Conservation (phyloP, 2,888 invertebrate genomes). For the Cinara cedri region DNA sequence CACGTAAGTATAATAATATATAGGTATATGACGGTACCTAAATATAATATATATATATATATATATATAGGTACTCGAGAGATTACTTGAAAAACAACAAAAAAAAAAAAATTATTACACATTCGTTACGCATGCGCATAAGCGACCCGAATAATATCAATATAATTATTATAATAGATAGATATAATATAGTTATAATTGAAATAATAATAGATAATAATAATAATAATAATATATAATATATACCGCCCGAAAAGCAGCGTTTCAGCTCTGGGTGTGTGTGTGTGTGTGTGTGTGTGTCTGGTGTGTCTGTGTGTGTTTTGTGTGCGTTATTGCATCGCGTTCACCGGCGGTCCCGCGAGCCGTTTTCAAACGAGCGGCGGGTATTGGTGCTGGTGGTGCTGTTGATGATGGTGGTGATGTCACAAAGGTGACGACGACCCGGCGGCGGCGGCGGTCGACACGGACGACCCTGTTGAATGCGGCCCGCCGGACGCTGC, state of each 20-base stretch:
- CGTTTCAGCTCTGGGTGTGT: too few species aligned
- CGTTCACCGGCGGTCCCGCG: background rate
- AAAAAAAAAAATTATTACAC: conserved; percentile 10
- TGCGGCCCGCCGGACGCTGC: conserved; percentile 44
- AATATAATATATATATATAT: conserved; percentile 19
- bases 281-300: too few species aligned
- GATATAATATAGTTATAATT: too few species aligned
- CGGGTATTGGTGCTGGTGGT: conserved; percentile 40
- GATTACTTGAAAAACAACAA: conserved; percentile 31
- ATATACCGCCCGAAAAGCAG: background rate
- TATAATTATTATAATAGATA: too few species aligned
- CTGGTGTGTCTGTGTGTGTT: too few species aligned
- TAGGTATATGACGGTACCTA: conserved; percentile 3
- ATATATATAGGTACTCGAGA: conserved; percentile 39
- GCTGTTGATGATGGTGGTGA: conserved; percentile 34
- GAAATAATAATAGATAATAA: too few species aligned
- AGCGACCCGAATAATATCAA: background rate
- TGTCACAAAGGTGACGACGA: conserved; percentile 51
- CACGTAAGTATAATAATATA: background rate
- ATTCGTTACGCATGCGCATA: background rate
- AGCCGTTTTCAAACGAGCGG: conserved; percentile 23
- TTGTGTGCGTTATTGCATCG: too few species aligned
- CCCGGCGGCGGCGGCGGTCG: conserved; percentile 26
- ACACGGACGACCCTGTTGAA: conserved; percentile 61
- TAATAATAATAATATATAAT: too few species aligned